Conservation (phyloP, 2,113 vertebrate genomes). For the Zosterops japonicus region DNA sequence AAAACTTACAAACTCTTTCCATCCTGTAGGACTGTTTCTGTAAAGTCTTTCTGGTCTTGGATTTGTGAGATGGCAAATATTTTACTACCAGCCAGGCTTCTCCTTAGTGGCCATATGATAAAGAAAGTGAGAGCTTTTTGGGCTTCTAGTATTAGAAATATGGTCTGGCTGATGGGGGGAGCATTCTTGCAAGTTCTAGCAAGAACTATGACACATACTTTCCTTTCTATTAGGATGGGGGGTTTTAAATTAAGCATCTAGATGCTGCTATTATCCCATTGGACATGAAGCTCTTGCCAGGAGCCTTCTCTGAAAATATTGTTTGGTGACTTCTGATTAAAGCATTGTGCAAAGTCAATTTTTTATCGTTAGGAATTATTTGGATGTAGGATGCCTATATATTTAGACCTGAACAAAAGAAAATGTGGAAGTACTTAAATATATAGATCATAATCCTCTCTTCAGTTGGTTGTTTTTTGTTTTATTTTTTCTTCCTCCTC, state of each 20-base stretch:
- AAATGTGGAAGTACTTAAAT: not conserved
- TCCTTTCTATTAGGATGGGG: not conserved
- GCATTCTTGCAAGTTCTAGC: not conserved
- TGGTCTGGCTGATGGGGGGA: not conserved
- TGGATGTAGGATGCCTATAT: not conserved
- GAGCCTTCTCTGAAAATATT: not conserved
- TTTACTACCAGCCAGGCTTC: not conserved
- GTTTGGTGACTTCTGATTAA: not conserved
- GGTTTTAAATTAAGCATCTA: not conserved
- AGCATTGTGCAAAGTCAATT: not conserved
- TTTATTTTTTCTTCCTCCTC: accelerated
- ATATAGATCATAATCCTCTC: not conserved
- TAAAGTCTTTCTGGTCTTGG: not conserved
- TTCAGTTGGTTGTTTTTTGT: not conserved
- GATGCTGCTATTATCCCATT: not conserved
- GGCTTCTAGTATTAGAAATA: not conserved
- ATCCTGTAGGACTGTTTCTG: not conserved
- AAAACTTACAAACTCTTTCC: not conserved
- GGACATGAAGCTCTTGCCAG: not conserved
- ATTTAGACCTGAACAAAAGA: not conserved
- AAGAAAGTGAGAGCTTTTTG: not conserved
- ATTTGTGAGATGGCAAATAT: not conserved
- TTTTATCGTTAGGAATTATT: not conserved
- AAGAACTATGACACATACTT: not conserved
- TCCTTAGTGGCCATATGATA: not conserved